These are phyloP conservation scores for Dendrolimus pini DNA, from an alignment of 2,888 invertebrate genomes.

Conservation along the genomic window DNA sequence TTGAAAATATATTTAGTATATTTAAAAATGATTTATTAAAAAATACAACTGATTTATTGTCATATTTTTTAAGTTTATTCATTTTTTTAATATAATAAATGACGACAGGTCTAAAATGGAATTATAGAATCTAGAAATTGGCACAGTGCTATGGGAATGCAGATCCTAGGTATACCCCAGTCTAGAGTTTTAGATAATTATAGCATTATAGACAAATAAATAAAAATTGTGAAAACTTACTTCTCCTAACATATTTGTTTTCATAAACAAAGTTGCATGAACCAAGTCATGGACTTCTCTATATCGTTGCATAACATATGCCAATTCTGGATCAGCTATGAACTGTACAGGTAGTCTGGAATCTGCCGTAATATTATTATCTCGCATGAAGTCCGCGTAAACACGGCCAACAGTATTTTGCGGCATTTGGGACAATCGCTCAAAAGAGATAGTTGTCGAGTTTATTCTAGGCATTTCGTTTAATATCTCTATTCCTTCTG, in stretches of 20 bases:
- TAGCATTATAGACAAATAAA: no score
- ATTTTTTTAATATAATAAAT: no score
- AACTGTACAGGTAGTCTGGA: slow-evolving; percentile 93
- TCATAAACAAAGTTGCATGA: slow-evolving; percentile 94
- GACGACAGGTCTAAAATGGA: no score
- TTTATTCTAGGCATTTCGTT: slow-evolving; percentile 91
- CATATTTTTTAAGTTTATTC: no score
- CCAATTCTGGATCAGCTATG: slow-evolving; percentile 90
- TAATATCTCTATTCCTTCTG: slow-evolving; percentile 87
- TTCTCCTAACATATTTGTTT: slow-evolving; percentile 92
- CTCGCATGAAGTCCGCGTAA: slow-evolving; percentile 89
- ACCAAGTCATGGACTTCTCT: slow-evolving; percentile 97
- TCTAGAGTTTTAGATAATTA: no score
- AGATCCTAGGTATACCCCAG: no score
- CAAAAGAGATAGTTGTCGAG: slow-evolving; percentile 86
- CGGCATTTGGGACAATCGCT: slow-evolving; percentile 82
- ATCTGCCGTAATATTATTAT: slow-evolving; percentile 95
- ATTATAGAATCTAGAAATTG: no score
- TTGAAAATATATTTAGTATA: no score
- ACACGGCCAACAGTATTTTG: slow-evolving; percentile 89
- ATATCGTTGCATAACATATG: slow-evolving; percentile 98
- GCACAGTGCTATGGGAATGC: no score
- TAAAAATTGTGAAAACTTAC: slow-evolving; percentile 39
- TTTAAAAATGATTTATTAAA: no score
- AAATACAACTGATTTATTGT: no score